phyloP scores from a whole-genome alignment of 2,113 vertebrate species.

The Fregetta grallaria region DNA sequence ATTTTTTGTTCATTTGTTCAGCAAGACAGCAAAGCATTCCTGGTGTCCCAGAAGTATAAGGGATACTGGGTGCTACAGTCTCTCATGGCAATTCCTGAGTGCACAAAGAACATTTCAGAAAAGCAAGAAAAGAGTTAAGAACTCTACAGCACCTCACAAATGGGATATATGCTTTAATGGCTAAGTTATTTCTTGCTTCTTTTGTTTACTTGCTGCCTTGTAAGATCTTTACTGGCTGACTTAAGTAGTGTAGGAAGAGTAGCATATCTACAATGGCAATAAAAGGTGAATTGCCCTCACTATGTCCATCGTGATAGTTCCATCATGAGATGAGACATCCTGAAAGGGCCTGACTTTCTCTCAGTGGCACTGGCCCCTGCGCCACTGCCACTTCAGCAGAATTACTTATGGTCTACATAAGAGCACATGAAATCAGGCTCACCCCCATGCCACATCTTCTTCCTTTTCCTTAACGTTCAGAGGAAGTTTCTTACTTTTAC shows the following conservation, averaged over 20 bases:
- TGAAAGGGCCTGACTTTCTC: neutral
- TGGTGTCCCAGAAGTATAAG: neutral
- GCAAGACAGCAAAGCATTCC: neutral
- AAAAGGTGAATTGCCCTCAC: neutral
- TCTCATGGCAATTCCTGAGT: neutral
- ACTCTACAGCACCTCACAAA: neutral
- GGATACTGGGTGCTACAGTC: neutral
- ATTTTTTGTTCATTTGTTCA: neutral
- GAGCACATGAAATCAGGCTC: neutral
- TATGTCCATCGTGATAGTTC: neutral
- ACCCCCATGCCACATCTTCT: neutral
- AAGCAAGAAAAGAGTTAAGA: neutral
- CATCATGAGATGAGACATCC: neutral
- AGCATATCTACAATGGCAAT: neutral
- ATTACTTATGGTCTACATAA: neutral
- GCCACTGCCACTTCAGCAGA: neutral
- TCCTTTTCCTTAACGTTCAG: neutral
- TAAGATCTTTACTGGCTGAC: neutral
- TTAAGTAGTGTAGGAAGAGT: neutral
- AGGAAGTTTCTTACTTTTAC: neutral
- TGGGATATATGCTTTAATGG: neutral
- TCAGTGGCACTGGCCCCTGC: accelerated
- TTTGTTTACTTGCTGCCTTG: neutral
- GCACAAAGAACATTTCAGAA: neutral
- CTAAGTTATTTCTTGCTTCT: neutral